Base-by-base conservation (phyloP, 2,888 invertebrate species). In the Polietes domitor region DNA sequence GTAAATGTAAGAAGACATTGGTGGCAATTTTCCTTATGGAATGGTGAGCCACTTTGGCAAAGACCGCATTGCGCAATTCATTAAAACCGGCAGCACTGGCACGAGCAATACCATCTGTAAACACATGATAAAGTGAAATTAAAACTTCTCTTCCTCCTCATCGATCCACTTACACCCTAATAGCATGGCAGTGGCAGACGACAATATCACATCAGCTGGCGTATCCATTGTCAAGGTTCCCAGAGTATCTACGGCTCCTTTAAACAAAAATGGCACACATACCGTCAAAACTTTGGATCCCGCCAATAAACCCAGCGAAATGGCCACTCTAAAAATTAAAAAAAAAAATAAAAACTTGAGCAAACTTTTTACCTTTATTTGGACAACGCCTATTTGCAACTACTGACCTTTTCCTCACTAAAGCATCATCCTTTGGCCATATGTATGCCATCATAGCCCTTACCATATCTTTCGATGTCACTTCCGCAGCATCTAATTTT, bases 11-110 rank as follows among this genome's bases (percentile, higher is more conserved):
- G 92, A 99, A 99, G 41, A 99, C 98, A 92, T 98, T 98, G 91
- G 95, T 96, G 0, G 99, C 98, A 82, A 99, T 96, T 92, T 95
- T 95, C 71, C 99, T 94, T 87, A 99, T 98, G 19, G 99, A 99
- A 92, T 97, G 96, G 91, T 99, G 99, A 0, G 99, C 98, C 6
- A 99, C 99, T 91, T 95, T 96, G 1, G 98, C 98, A 93, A 99
- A 99, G 63, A 99, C 98, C 0, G 99, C 99, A 93, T 99, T 99
- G 43, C 99, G 93, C 19, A 99, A 92, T 93, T 99, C 99, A 93
- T 98, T 99, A 92, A 99, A 98, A 24, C 96, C 96, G 0, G 98
- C 96, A 1, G 99, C 96, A 68, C 97, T 96, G 2, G 96, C 96
- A 86, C 99, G 94, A 0, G 99, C 98, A 82, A 97, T 93, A 80